Conservation (phyloP, 2,113 vertebrate species). For the Ranitomeya imitator region DNA sequence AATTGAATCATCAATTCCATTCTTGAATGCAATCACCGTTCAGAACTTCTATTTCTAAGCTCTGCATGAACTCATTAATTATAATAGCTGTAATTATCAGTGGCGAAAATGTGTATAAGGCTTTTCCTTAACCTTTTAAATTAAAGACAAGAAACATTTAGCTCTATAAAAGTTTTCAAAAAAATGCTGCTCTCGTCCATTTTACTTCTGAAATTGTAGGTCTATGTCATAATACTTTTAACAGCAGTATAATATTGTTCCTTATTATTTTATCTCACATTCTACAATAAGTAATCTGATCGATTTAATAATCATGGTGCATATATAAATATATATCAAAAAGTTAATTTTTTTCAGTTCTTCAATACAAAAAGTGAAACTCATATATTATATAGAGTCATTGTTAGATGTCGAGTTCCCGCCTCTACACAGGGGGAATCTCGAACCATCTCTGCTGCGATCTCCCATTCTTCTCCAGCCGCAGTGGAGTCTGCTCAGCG, state of each 20-base stretch:
- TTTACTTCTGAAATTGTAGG: background rate
- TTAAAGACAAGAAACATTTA: background rate
- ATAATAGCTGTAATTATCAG: background rate
- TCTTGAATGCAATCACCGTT: background rate
- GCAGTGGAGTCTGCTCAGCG: too few species aligned
- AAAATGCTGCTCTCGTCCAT: background rate
- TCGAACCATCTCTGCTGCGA: too few species aligned
- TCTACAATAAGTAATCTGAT: background rate
- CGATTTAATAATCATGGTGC: background rate
- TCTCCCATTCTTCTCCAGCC: too few species aligned
- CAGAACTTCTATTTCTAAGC: slow-evolving; percentile 3
- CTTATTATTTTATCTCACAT: background rate
- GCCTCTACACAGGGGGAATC: too few species aligned
- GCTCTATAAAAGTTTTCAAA: background rate
- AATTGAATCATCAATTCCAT: slow-evolving; percentile 6
- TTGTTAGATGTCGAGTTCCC: too few species aligned
- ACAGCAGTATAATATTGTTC: background rate
- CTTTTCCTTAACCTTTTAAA: background rate
- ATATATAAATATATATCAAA: too few species aligned
- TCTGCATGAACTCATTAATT: slow-evolving; percentile 9
- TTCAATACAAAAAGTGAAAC: too few species aligned
- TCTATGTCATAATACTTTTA: background rate
- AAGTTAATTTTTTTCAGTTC: too few species aligned
- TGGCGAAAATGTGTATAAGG: background rate
- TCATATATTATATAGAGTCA: too few species aligned